Evolutionary conservation across 2,113 vertebrate species (phyloP).

Genomic region (Malaclemys terrapin): DNA sequence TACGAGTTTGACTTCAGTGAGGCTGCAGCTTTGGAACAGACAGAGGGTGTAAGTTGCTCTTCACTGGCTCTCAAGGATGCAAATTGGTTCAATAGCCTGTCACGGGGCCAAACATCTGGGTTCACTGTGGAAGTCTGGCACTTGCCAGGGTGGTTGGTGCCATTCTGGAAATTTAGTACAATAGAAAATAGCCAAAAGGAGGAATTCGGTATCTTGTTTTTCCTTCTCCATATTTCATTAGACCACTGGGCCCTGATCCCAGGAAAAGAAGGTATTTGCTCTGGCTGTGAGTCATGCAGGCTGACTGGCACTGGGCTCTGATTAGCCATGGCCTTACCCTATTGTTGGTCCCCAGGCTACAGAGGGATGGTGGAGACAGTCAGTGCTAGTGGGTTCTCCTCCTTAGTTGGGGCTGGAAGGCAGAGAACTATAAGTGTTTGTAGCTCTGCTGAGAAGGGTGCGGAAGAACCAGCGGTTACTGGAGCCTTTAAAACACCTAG

Average conservation of each 20-base stretch:
- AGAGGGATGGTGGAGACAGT: neutral
- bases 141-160: slow-evolving; percentile 43
- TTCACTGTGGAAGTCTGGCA: neutral
- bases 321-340: neutral
- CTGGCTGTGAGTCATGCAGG: accelerated
- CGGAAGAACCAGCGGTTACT: neutral
- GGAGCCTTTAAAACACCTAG: neutral
- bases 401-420: neutral
- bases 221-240: neutral
- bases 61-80: accelerated
- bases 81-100: neutral
- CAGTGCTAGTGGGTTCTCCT: neutral
- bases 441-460: neutral
- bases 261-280: slow-evolving; percentile 3
- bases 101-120: neutral
- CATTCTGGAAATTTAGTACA: slow-evolving; percentile 60
- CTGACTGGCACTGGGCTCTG: accelerated
- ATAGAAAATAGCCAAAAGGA: slow-evolving; percentile 67
- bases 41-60: neutral
- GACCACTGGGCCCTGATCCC: neutral
- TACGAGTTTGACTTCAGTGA: neutral
- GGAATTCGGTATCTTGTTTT: slow-evolving; percentile 55
- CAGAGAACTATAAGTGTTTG: neutral
- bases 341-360: neutral
- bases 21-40: neutral